Base-by-base conservation (phyloP, 2,113 vertebrate genomes). In the Ginglymostoma cirratum region DNA sequence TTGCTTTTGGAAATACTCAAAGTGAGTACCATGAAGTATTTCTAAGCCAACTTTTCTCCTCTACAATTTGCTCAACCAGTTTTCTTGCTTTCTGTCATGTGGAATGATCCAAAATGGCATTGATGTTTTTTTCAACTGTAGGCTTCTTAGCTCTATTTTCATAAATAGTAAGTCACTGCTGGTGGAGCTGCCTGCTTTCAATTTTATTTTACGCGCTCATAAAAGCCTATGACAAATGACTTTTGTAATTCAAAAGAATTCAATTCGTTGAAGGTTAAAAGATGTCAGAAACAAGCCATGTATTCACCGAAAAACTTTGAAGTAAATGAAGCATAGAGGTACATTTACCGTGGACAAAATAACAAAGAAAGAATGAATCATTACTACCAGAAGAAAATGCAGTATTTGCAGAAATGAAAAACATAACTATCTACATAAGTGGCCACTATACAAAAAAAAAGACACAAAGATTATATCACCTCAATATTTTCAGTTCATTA, bases 241-340 rank as follows among this genome's bases (percentile, higher is more conserved):
- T 70, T 69, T 94, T 69, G 65, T 70, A 69, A 94, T 94, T 94
- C 34, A 23, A 94, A 70, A 94, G 6, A 69, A 94, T 45, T 17
- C 65, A 61, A 61, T 92, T 92, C 55, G 45, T 70, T 70, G n/a
- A 69, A 70, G 66, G 65, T 45, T 70, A 94, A 94, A 94, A 45
- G 21, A 69, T 70, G 7, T 70, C n/a, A 69, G 34, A 70, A 61
- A 14, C 66, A 45, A 38, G 23, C 38, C 23, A 24, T 45, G 66
- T 24, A 69, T 30, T 30, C n/a, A 94, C 93, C 27, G 66, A 30
- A 27, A 27, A 70, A 70, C 7, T 10, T 27, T 94, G 38, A 45
- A 94, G 38, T 27, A 94, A 94, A 70, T 42, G 66, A 94, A 24
- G 34, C 90, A 67, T 67, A 38, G 38, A 14, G 30, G 3, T 45